Conservation (phyloP, 2,888 invertebrate species). For the Phragmatobia fuliginosa region DNA sequence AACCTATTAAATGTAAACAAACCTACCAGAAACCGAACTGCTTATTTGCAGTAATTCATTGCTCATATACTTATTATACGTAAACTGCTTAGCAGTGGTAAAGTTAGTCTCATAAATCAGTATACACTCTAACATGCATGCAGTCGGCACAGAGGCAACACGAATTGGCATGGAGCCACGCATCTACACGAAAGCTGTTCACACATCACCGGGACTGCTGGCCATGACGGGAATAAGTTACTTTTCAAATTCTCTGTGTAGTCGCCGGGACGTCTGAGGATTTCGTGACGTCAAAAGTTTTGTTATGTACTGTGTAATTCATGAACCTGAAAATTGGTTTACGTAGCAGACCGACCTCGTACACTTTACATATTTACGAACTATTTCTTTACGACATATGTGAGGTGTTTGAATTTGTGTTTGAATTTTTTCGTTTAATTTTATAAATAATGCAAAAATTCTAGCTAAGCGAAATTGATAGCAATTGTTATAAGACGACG, state of each 20-base stretch:
- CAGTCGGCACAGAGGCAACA: slow-evolving; percentile 55
- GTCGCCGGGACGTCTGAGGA: slow-evolving; percentile 29
- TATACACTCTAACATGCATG: slow-evolving; percentile 58
- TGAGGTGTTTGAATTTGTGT: neutral
- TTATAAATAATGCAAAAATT: too few species aligned
- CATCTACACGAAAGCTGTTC: slow-evolving; percentile 49
- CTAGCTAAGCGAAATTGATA: too few species aligned
- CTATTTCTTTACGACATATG: neutral
- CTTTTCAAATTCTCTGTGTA: slow-evolving; percentile 41
- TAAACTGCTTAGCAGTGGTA: slow-evolving; percentile 58
- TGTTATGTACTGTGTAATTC: neutral
- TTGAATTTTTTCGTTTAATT: too few species aligned
- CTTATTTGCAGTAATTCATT: slow-evolving; percentile 13
- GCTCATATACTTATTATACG: slow-evolving; percentile 34
- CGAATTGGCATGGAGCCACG: slow-evolving; percentile 77
- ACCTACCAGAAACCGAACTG: neutral
- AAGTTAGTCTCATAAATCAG: slow-evolving; percentile 68
- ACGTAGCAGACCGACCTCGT: neutral
- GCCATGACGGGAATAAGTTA: slow-evolving; percentile 45
- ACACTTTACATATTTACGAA: neutral
- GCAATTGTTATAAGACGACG: too few species aligned
- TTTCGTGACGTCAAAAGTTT: slow-evolving; percentile 18
- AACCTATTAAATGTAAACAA: neutral
- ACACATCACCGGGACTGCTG: slow-evolving; percentile 43
- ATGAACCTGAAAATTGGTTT: slow-evolving; percentile 1